Percentiles rank a stretch among this genome's conserved stretches.
Evolutionary conservation across 2,797 vertebrate genomes (phyloP).

Genomic region (Mus minutoides): DNA sequence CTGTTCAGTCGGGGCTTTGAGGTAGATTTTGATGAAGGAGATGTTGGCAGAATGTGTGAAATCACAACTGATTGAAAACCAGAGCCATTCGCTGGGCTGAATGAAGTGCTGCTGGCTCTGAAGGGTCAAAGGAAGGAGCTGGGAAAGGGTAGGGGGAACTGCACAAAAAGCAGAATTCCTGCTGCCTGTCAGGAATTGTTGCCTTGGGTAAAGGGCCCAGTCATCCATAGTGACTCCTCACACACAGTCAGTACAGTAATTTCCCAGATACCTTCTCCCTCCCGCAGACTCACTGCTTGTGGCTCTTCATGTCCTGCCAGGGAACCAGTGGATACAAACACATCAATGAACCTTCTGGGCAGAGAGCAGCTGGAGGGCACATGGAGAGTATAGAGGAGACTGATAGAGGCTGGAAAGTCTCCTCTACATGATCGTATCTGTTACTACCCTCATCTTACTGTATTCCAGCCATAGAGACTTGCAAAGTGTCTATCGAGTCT

Average conservation of each 20-base stretch:
- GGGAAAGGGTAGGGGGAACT: background rate
- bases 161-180: background rate
- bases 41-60: background rate
- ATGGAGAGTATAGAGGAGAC: background rate
- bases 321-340: background rate
- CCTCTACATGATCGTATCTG: background rate
- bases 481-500: background rate
- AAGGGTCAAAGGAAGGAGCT: background rate
- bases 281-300: background rate
- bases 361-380: background rate
- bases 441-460: background rate
- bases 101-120: background rate
- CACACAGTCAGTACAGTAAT: background rate
- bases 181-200: background rate
- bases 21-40: background rate
- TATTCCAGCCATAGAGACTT: background rate
- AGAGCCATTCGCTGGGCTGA: background rate
- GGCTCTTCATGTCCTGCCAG: slow-evolving; percentile 13
- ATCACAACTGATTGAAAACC: background rate
- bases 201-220: background rate
- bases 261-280: background rate
- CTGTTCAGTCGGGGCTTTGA: background rate
- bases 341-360: background rate
- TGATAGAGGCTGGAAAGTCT: background rate
- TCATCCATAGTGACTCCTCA: background rate